Percentiles rank a stretch among this genome's conserved stretches.
phyloP scores from a whole-genome alignment of 2,797 vertebrate species.

The Luscinia megarhynchos region DNA sequence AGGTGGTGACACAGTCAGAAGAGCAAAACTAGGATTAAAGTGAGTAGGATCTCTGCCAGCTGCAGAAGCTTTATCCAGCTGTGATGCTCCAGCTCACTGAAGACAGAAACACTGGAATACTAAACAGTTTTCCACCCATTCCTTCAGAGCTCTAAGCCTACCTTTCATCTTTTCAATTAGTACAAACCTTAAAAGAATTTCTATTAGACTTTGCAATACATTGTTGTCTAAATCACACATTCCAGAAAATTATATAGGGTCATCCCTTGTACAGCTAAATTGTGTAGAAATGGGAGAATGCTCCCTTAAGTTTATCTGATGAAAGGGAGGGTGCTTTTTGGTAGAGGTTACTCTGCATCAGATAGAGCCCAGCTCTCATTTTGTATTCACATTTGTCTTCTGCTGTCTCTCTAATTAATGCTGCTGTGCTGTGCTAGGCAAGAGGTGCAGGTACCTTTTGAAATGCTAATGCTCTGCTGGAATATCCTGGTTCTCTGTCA shows the following conservation, averaged over 20 bases:
- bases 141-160: not conserved
- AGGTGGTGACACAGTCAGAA: not conserved
- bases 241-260: not conserved
- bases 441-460: conserved; percentile 20
- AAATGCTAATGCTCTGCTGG: conserved; percentile 10
- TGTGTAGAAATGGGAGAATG: not conserved
- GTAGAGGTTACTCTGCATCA: conserved; percentile 13
- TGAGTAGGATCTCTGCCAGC: not conserved
- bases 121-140: not conserved
- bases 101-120: not conserved
- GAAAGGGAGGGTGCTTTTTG: not conserved
- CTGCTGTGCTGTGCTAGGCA: not conserved
- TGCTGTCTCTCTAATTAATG: conserved; percentile 36
- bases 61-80: not conserved
- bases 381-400: conserved; percentile 21
- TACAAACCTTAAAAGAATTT: not conserved
- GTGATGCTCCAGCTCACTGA: not conserved
- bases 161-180: not conserved
- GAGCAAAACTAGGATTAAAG: not conserved
- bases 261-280: not conserved
- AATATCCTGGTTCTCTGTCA: not conserved
- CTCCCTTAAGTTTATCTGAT: not conserved
- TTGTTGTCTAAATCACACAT: not conserved
- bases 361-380: not conserved
- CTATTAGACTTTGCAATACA: not conserved